Base-by-base conservation (phyloP, 2,113 vertebrate genomes). In the Monarcha castaneiventris region DNA sequence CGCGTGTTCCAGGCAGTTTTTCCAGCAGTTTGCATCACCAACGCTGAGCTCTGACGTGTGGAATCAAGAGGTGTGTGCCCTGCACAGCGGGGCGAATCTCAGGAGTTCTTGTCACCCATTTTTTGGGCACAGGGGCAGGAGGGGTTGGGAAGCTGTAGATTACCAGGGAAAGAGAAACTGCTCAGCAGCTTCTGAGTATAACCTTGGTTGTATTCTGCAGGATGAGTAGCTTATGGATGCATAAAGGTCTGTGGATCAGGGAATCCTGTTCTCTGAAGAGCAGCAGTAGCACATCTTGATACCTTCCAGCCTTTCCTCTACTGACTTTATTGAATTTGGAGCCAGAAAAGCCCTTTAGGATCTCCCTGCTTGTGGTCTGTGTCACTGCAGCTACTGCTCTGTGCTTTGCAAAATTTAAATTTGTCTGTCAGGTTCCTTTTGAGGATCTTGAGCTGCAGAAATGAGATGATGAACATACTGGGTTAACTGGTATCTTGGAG, bases 141-240 rank as follows among this genome's bases (percentile, higher is more conserved):
- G 7, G 13, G 10, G 22, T 59, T 12, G 64, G 69, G 67, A 32
- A 33, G 41, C 25, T 49, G 49, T 19, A 4, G 61, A 1, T 48
- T 32, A 0, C 22, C 41, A 11, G 55, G 23, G 49, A 46, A n/a
- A 75, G 39, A 56, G 35, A 89, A 89, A 13, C 5, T 22, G 62
- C 33, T 43, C 54, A 14, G 74, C 67, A 48, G 66, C 22, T 79
- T 33, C 61, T 56, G 78, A 29, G 48, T 55, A 64, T 44, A 51
- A 6, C 13, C 32, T 37, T 52, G 72, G 52, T 54, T 74, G 35
- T 18, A 0, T n/a, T 64, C 25, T 64, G 75, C 33, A 61, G 27
- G 9, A 2, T 26, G 41, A 55, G 55, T 6, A 26, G n/a, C 8
- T 62, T 15, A 20, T 0, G 2, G 35, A 4, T n/a, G 33, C 13